Percentiles rank a stretch among this genome's conserved stretches.
Conservation (phyloP, 2,113 vertebrate species). For the Shinisaurus crocodilurus region DNA sequence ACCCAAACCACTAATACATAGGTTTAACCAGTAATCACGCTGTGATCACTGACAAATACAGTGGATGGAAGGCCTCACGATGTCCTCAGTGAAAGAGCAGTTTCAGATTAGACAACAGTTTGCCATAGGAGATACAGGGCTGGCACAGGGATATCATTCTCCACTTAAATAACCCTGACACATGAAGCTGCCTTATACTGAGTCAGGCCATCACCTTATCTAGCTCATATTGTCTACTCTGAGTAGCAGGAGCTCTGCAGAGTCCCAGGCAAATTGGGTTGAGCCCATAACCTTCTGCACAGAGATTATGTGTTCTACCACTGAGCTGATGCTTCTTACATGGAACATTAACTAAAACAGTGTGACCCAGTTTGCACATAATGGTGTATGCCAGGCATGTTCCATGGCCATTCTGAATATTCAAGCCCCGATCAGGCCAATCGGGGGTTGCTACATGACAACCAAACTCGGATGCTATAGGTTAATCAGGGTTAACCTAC, state of each 20-base stretch:
- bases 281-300: not conserved
- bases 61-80: not conserved
- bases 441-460: too few relatives aligned
- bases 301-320: not conserved
- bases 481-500: too few relatives aligned
- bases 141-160: too few relatives aligned
- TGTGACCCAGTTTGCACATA: too few relatives aligned
- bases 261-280: not conserved
- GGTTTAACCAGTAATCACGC: not conserved
- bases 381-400: too few relatives aligned
- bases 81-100: not conserved
- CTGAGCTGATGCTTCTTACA: not conserved
- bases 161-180: too few relatives aligned
- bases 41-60: not conserved
- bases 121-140: not conserved
- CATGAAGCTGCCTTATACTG: not conserved
- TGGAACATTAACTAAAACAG: not conserved
- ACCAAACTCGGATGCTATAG: too few relatives aligned
- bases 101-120: not conserved
- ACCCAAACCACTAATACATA: not conserved
- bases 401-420: too few relatives aligned
- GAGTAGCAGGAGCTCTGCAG: not conserved
- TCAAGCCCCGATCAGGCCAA: too few relatives aligned
- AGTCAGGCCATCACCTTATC: not conserved
- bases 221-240: not conserved